Percentiles rank a stretch among this genome's conserved stretches.
phyloP scores from a whole-genome alignment of 2,113 vertebrate genomes.

The Podilymbus podiceps region DNA sequence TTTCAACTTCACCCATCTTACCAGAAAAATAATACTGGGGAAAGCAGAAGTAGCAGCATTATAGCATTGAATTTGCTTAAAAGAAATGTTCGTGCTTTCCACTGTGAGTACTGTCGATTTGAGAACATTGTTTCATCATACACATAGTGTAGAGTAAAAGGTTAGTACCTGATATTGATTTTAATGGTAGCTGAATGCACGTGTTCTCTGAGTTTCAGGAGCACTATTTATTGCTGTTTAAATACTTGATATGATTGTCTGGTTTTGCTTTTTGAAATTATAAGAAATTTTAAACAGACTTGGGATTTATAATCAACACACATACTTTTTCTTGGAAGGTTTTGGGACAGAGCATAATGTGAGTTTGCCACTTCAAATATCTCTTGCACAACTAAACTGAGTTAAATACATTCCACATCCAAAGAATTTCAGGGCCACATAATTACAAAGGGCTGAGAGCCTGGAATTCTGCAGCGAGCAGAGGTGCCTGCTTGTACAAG shows the following conservation, averaged over 20 bases:
- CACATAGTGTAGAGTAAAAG: neutral
- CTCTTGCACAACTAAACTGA: neutral
- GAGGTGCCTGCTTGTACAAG: neutral
- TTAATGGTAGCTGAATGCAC: neutral
- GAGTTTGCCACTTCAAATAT: neutral
- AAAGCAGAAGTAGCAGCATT: neutral
- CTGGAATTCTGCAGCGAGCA: neutral
- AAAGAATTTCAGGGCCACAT: neutral
- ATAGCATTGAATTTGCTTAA: neutral
- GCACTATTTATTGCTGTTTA: neutral
- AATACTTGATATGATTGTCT: neutral
- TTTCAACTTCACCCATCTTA: neutral
- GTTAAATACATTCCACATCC: constrained; percentile 4
- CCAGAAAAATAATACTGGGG: neutral
- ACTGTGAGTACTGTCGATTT: neutral
- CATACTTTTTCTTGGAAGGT: neutral
- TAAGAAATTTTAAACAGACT: neutral
- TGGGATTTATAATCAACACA: neutral
- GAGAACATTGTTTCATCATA: neutral
- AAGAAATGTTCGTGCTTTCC: neutral
- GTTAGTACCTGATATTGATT: neutral
- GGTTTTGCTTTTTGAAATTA: neutral
- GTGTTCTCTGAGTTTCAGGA: neutral
- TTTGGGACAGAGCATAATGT: neutral
- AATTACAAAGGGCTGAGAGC: neutral